These are phyloP conservation scores for Pollachius pollachius DNA, from an alignment of 2,113 vertebrate species.

Conservation along the genomic window DNA sequence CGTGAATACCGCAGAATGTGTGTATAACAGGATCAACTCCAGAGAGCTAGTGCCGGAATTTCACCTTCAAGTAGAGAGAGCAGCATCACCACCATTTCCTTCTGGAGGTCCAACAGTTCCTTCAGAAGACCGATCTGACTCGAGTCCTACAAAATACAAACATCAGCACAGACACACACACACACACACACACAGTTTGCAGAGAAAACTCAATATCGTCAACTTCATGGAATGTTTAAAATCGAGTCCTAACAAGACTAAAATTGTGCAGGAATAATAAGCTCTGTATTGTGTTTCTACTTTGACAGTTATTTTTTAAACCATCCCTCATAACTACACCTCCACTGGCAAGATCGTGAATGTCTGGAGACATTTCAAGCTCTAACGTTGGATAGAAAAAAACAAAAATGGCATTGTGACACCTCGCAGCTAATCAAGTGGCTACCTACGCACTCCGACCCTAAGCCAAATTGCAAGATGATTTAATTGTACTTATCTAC, in stretches of 20 bases:
- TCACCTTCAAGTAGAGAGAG: slow-evolving; percentile 89
- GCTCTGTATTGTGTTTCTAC: slow-evolving; percentile 10
- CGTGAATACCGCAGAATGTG: not conserved
- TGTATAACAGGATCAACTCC: no score
- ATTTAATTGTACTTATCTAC: no score
- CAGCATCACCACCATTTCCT: slow-evolving; percentile 98
- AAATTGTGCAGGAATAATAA: slow-evolving; percentile 8
- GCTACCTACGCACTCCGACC: no score
- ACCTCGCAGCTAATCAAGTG: not conserved
- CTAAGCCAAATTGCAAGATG: no score
- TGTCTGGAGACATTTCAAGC: not conserved
- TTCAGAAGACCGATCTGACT: slow-evolving; percentile 93
- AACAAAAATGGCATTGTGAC: not conserved
- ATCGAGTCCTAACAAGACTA: not conserved
- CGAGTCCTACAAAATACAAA: slow-evolving; percentile 78
- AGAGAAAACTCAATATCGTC: not conserved
- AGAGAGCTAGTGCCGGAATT: not conserved
- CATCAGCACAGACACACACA: slow-evolving; percentile 21
- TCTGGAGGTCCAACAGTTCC: slow-evolving; percentile 92
- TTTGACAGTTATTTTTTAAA: not conserved
- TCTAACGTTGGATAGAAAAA: slow-evolving; percentile 2
- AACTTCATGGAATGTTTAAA: not conserved
- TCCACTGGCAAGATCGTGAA: not conserved
- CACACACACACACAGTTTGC: slow-evolving; percentile 10
- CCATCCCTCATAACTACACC: not conserved